A percentile compares a stretch with the other conserved stretches of the same genome.
Evolutionary conservation across 2,113 vertebrate genomes (phyloP).

Genomic region (Cyanoramphus novaezelandiae): DNA sequence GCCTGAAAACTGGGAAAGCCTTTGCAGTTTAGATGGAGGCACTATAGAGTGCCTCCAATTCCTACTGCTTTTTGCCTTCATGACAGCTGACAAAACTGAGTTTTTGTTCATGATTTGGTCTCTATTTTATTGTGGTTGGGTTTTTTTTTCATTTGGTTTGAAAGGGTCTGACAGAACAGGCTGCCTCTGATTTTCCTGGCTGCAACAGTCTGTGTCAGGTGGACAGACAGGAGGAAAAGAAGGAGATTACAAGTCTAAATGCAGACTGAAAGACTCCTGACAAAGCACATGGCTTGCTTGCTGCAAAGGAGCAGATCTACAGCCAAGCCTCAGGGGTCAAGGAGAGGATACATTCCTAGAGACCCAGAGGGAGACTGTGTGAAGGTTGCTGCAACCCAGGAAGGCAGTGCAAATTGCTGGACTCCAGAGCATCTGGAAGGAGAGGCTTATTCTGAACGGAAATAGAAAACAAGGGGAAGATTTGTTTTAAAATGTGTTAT

Average conservation of each 20-base stretch:
- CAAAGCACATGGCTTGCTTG: neutral
- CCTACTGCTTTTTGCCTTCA: neutral
- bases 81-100: neutral
- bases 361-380: conserved; percentile 43
- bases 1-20: neutral
- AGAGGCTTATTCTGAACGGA: neutral
- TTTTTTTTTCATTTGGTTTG: neutral
- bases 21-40: neutral
- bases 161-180: neutral
- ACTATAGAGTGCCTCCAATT: neutral
- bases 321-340: conserved; percentile 49
- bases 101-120: neutral
- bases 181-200: neutral
- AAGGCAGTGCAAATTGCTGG: neutral
- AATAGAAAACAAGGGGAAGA: neutral
- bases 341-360: conserved; percentile 61
- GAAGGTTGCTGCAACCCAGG: conserved; percentile 24
- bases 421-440: conserved; percentile 33
- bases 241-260: neutral
- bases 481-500: neutral
- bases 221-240: neutral
- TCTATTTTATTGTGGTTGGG: neutral
- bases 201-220: neutral
- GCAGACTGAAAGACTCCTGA: conserved; percentile 16
- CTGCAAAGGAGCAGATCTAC: neutral